Evolutionary conservation across 2,888 invertebrate species (phyloP), one percentile per base, ranked within the genome.

Genomic region (Marasmarcha lunaedactyla): DNA sequence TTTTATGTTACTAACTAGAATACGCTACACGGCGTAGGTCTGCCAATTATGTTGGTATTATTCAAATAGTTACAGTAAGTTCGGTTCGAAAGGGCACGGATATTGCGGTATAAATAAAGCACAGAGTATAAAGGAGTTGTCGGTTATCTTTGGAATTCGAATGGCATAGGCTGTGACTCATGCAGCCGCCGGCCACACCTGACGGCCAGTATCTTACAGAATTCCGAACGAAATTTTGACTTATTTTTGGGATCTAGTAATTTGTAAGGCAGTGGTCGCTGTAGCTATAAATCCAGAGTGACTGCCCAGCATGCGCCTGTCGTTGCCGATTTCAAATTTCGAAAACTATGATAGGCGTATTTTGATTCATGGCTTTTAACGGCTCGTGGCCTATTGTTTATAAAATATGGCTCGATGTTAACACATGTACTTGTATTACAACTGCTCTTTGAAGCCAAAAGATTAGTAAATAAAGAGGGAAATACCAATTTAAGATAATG

Each of bases 71-170:
- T 7, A 30, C 30, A 30, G 30, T 30, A n/a, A 34, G 34, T 14
- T 11, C 30, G 30, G 60, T 59, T 63, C 58, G 66, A 78, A 78
- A 78, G 78, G 78, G 73, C 77, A 74, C 58, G 53, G 57, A 12
- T n/a, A 30, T 30, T 30, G 30, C 34, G 34, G 34, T 34, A 13
- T 38, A 14, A 30, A 37, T 2, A 59, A 57, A 55, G 48, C 54
- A 57, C 49, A 60, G 60, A 64, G 63, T 59, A 65, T 65, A 74
- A 74, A 76, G 73, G 71, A 71, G 67, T 71, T 64, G 68, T 59
- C 62, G 63, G 66, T 68, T 74, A 73, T 76, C 74, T 72, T 65
- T 55, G 79, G 79, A 73, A 81, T 81, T 77, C 59, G 63, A 65
- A 59, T 50, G 49, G 66, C 59, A 63, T 59, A 52, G 56, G 60